Evolutionary conservation across 2,113 vertebrate species (phyloP).

Genomic region (Puffinus mauretanicus): DNA sequence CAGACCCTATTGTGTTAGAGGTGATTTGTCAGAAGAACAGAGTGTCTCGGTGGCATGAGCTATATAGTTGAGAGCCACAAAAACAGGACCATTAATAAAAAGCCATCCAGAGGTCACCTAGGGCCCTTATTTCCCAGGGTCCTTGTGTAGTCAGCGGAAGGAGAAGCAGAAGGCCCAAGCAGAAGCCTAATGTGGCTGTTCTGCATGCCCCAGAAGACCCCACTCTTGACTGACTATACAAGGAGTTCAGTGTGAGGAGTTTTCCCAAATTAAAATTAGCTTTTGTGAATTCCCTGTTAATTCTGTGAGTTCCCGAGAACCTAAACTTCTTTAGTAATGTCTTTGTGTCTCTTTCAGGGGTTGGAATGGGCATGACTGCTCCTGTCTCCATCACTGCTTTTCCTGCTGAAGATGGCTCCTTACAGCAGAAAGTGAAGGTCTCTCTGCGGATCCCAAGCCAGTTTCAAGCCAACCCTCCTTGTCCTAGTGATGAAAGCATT

Average conservation of each 20-base stretch:
- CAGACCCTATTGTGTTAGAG: neutral
- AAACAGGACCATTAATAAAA: neutral
- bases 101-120: neutral
- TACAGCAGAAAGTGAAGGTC: slow-evolving; percentile 84
- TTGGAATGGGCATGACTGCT: slow-evolving; percentile 86
- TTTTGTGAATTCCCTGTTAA: neutral
- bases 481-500: slow-evolving; percentile 77
- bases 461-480: slow-evolving; percentile 80
- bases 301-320: neutral
- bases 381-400: slow-evolving; percentile 86
- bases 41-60: neutral
- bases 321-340: neutral
- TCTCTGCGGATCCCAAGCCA: slow-evolving; percentile 79
- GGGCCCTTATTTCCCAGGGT: neutral
- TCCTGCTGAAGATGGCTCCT: slow-evolving; percentile 80
- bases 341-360: slow-evolving; percentile 63
- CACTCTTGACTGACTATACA: neutral
- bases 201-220: neutral
- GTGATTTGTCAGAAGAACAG: neutral
- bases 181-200: neutral
- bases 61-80: neutral
- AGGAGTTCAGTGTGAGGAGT: neutral
- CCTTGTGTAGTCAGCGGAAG: neutral
- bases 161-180: neutral
- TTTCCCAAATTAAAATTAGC: neutral